Conservation (phyloP, 2,113 vertebrate genomes). For the Hiodon tergisus region DNA sequence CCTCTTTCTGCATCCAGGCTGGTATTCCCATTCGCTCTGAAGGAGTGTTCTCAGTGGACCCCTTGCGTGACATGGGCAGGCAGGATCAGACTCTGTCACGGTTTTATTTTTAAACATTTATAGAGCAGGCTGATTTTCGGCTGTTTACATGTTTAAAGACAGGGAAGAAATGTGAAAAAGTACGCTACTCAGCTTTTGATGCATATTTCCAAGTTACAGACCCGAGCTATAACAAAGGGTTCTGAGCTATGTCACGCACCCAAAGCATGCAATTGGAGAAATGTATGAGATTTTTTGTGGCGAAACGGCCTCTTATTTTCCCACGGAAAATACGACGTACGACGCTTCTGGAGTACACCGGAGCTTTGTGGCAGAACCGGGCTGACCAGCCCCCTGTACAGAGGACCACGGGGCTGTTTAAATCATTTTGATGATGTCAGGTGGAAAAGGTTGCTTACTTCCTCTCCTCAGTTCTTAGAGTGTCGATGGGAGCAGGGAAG, state of each 20-base stretch:
- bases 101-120: not conserved
- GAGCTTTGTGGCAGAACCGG: constrained; percentile 22
- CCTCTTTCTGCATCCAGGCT: constrained; percentile 9
- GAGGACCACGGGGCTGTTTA: constrained; percentile 19
- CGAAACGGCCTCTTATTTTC: too few relatives aligned
- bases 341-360: constrained; percentile 24
- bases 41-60: not conserved
- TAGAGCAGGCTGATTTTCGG: too few relatives aligned
- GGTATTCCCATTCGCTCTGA: not conserved
- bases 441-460: constrained; percentile 56
- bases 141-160: too few relatives aligned
- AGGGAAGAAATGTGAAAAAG: too few relatives aligned
- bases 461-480: constrained; percentile 38
- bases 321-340: too few relatives aligned
- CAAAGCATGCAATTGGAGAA: too few relatives aligned
- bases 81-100: not conserved
- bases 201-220: too few relatives aligned
- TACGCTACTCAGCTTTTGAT: too few relatives aligned
- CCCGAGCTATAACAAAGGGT: too few relatives aligned
- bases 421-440: constrained; percentile 49
- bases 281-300: too few relatives aligned
- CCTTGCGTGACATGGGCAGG: too few relatives aligned
- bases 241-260: too few relatives aligned
- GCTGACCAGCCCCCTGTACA: constrained; percentile 1
- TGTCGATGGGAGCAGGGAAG: constrained; percentile 10